A percentile compares a stretch with the other conserved stretches of the same genome.
These are phyloP conservation scores for Morpho helenor DNA, from an alignment of 2,888 invertebrate species.

Conservation along the genomic window DNA sequence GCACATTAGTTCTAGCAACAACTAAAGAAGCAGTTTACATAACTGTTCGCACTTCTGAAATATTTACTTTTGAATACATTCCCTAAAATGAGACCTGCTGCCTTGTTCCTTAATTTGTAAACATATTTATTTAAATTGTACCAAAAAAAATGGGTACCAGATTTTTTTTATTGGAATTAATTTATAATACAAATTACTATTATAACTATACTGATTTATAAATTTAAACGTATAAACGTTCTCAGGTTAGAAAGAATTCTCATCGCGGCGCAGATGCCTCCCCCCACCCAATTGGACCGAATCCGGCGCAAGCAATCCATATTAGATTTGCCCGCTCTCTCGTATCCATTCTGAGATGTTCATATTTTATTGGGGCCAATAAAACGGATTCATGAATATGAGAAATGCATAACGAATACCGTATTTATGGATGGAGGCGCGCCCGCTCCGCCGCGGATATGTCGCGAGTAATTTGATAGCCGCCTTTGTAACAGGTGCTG, in stretches of 20 bases:
- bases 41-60: too few species aligned
- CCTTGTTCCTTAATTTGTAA: too few species aligned
- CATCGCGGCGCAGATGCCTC: conserved; percentile 30
- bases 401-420: conserved; percentile 79
- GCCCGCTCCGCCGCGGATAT: conserved; percentile 62
- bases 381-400: conserved; percentile 81
- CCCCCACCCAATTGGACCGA: conserved; percentile 57
- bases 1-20: too few species aligned
- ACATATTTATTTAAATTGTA: too few species aligned
- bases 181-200: too few species aligned
- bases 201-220: too few species aligned
- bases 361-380: conserved; percentile 81
- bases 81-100: too few species aligned
- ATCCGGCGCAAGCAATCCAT: conserved; percentile 77
- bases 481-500: conserved; percentile 78
- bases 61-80: too few species aligned
- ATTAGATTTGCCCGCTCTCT: conserved; percentile 78
- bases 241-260: conserved; percentile 6
- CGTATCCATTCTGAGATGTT: conserved; percentile 80
- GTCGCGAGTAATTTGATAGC: conserved; percentile 78
- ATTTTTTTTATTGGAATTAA: too few species aligned
- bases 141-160: too few species aligned
- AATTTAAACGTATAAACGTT: background rate
- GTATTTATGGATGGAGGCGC: conserved; percentile 76
- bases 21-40: too few species aligned